These are phyloP conservation scores for Tamias sibiricus DNA, from an alignment of 2,113 vertebrate species.

Conservation along the genomic window DNA sequence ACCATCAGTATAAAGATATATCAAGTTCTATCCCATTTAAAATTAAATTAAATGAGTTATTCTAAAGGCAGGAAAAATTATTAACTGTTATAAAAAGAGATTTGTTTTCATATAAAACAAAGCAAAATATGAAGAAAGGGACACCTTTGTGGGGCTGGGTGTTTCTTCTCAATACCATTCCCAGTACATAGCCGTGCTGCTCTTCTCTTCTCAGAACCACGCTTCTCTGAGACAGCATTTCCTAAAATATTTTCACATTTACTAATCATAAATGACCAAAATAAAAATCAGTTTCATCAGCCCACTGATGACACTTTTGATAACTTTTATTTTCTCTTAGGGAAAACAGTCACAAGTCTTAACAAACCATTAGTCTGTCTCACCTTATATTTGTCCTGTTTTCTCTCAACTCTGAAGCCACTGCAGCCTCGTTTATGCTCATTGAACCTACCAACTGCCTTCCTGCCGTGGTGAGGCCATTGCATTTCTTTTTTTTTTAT, in stretches of 20 bases:
- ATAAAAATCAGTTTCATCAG: background rate
- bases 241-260: background rate
- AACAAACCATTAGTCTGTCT: background rate
- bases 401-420: fast-evolving
- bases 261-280: background rate
- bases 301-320: background rate
- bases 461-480: background rate
- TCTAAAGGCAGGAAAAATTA: background rate
- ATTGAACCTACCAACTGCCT: background rate
- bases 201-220: background rate
- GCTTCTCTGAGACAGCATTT: background rate
- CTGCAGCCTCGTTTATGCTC: background rate
- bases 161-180: background rate
- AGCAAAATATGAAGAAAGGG: background rate
- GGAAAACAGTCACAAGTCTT: background rate
- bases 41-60: background rate
- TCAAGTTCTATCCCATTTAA: background rate
- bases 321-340: background rate
- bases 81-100: background rate
- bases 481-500: background rate
- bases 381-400: background rate
- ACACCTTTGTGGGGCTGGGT: background rate
- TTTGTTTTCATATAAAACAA: background rate
- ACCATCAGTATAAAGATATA: background rate
- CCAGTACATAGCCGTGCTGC: fast-evolving